These are phyloP conservation scores for Hyposoter dolosus DNA, from an alignment of 2,888 invertebrate genomes.

Conservation along the genomic window DNA sequence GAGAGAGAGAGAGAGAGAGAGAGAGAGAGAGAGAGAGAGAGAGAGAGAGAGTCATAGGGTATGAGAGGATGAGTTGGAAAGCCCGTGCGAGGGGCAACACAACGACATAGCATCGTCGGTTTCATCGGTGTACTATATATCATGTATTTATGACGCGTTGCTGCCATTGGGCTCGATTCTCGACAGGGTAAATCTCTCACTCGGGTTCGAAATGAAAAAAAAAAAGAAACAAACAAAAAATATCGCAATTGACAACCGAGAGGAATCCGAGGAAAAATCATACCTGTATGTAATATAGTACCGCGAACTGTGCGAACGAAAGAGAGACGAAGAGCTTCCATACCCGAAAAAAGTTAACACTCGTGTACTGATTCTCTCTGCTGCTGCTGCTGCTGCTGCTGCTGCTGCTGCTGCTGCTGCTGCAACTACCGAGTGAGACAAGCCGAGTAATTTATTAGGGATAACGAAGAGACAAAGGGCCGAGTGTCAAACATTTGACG, in stretches of 20 bases:
- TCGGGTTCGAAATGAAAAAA: slow-evolving; percentile 17
- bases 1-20: too few relatives aligned
- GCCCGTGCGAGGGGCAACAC: slow-evolving; percentile 43
- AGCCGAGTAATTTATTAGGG: slow-evolving; percentile 77
- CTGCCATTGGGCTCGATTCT: slow-evolving; percentile 38
- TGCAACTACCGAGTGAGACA: slow-evolving; percentile 21
- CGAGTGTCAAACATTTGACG: slow-evolving; percentile 61
- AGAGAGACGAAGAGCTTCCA: slow-evolving; percentile 16
- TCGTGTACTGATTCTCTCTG: neutral
- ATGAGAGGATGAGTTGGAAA: slow-evolving; percentile 51
- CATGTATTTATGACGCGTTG: slow-evolving; percentile 63
- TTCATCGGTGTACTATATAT: slow-evolving; percentile 62
- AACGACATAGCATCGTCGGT: slow-evolving; percentile 41
- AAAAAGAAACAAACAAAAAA: slow-evolving; percentile 26
- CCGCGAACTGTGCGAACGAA: slow-evolving; percentile 44
- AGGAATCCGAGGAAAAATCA: slow-evolving; percentile 44
- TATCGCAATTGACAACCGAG: slow-evolving; percentile 54
- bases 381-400: neutral
- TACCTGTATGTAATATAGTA: slow-evolving; percentile 46
- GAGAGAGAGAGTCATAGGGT: slow-evolving; percentile 12
- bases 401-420: neutral
- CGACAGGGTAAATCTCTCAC: slow-evolving; percentile 58
- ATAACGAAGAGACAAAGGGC: slow-evolving; percentile 74
- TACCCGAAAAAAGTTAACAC: slow-evolving; percentile 43
- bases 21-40: too few relatives aligned